Percentiles rank a stretch among this genome's conserved stretches.
Evolutionary conservation across 2,797 vertebrate species (phyloP).

Genomic region (Phrynocephalus vlangalii): DNA sequence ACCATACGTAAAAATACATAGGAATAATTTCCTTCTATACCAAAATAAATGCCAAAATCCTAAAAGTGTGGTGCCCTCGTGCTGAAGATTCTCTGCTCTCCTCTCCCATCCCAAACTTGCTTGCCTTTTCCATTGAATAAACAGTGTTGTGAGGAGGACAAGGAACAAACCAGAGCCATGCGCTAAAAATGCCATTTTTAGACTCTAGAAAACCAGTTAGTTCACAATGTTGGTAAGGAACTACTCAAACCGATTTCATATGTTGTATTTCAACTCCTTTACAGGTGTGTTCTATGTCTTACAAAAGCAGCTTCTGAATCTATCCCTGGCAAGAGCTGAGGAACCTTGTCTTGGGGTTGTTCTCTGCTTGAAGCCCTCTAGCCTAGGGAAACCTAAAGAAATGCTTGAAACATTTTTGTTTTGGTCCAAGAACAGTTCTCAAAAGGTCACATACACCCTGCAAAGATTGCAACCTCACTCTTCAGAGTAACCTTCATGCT

Average conservation of each 20-base stretch:
- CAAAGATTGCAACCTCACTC: background rate
- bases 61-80: background rate
- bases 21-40: background rate
- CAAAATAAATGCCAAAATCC: background rate
- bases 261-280: background rate
- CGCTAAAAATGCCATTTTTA: background rate
- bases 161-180: background rate
- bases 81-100: too few species aligned
- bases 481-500: background rate
- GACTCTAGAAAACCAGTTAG: background rate
- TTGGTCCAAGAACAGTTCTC: background rate
- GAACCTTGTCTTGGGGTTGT: slow-evolving; percentile 19
- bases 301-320: background rate
- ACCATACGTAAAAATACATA: background rate
- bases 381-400: slow-evolving; percentile 18
- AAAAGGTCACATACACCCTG: background rate
- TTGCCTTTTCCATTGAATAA: too few species aligned
- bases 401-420: background rate
- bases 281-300: background rate
- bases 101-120: background rate
- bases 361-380: background rate
- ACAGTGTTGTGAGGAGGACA: background rate
- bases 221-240: background rate
- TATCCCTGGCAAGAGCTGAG: slow-evolving; percentile 1
- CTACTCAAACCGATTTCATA: background rate